phyloP scores from a whole-genome alignment of 2,888 invertebrate genomes.

The Eupithecia tripunctaria region DNA sequence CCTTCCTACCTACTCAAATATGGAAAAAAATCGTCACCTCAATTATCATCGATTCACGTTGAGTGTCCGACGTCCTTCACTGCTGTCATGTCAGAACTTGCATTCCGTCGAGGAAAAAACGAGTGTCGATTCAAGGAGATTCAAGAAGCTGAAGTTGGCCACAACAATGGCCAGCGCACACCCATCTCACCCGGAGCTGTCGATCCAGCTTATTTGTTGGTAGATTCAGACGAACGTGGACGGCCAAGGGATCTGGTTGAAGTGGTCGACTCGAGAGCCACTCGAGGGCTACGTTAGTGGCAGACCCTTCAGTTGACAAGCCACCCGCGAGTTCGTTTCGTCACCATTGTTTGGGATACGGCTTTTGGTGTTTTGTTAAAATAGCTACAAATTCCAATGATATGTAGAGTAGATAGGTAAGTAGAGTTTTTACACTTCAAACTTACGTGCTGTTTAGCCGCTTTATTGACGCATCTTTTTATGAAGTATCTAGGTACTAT shows the following conservation, averaged over 20 bases:
- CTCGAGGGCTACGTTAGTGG: constrained; percentile 43
- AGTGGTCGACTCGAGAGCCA: constrained; percentile 52
- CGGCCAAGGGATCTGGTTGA: constrained; percentile 51
- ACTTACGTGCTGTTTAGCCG: background rate
- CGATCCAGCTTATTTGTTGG: constrained; percentile 61
- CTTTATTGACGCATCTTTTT: background rate
- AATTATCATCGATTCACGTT: constrained; percentile 47
- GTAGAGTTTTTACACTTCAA: background rate
- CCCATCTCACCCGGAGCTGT: constrained; percentile 50
- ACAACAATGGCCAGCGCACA: constrained; percentile 64
- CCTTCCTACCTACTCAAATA: constrained; percentile 11
- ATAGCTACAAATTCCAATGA: constrained; percentile 11
- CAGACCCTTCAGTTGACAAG: constrained; percentile 41
- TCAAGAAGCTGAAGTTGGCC: constrained; percentile 67
- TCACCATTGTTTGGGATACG: constrained; percentile 38
- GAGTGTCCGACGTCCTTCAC: constrained; percentile 55
- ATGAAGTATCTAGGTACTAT: background rate
- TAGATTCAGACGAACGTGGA: constrained; percentile 45
- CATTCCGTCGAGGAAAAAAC: constrained; percentile 74
- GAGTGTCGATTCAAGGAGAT: constrained; percentile 74
- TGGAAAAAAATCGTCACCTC: constrained; percentile 39
- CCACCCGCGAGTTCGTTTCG: constrained; percentile 53
- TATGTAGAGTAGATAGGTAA: background rate
- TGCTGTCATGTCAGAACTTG: constrained; percentile 58
- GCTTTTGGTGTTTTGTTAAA: constrained; percentile 10